phyloP scores from a whole-genome alignment of 2,888 invertebrate genomes.

The Bhutanitis thaidina region DNA sequence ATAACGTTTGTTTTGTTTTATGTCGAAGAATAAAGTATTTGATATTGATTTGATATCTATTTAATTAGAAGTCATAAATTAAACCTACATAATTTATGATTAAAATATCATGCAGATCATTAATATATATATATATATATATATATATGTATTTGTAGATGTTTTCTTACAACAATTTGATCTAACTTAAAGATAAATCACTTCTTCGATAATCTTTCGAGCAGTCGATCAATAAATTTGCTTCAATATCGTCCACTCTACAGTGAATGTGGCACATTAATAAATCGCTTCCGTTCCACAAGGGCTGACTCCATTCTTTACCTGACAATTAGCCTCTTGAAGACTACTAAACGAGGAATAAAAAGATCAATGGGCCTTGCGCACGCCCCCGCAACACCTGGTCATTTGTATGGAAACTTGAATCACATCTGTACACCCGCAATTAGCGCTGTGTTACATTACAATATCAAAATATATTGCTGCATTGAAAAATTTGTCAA shows the following conservation, averaged over 20 bases:
- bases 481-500: background rate
- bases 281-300: conserved; percentile 27
- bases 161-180: too few species aligned
- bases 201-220: background rate
- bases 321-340: conserved; percentile 41
- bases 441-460: conserved; percentile 5
- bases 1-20: too few species aligned
- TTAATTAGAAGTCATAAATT: too few species aligned
- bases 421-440: conserved; percentile 3
- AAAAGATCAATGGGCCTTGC: conserved; percentile 31
- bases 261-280: conserved; percentile 1
- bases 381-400: conserved; percentile 37
- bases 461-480: conserved; percentile 11
- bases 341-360: conserved; percentile 35
- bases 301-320: conserved; percentile 27
- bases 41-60: too few species aligned
- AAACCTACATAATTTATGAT: too few species aligned
- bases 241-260: conserved; percentile 22
- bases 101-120: too few species aligned
- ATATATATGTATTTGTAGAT: too few species aligned
- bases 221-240: conserved; percentile 3
- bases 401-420: conserved; percentile 13
- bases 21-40: too few species aligned
- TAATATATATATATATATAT: too few species aligned
- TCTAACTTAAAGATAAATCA: too few species aligned